Base-by-base conservation (phyloP, 2,888 invertebrate species). In the Acleris emargana region DNA sequence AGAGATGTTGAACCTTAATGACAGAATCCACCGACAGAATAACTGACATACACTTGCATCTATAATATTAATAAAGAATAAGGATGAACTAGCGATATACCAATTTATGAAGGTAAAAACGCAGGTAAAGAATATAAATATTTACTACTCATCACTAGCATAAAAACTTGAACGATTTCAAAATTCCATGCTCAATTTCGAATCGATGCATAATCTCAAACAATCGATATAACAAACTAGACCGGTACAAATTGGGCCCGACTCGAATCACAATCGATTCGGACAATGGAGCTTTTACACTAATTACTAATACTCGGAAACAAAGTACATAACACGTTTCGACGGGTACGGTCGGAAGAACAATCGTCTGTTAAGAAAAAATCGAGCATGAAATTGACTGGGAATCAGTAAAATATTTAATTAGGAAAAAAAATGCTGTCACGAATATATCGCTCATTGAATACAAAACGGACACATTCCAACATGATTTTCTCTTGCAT, bases 241-340 rank as follows among this genome's bases (percentile, higher is more conserved):
- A 75, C 66, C 76, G 71, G 70, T 69, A 75, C 77, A 78, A 82
- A 79, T 70, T 70, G 72, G 73, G 71, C 70, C 78, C 78, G 76
- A 73, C 80, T 75, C 82, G 80, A 84, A 82, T 84, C 74, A 69
- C 71, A 78, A 81, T 83, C 79, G 74, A 74, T 63, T 72, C 76
- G 77, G 80, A 83, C 82, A 82, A 89, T 77, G 53, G n/a, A 55
- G 58, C 58, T 62, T 62, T 59, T 68, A 79, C 80, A 85, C 88
- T 89, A 90, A 89, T 89, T 88, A 89, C 80, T 75, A 77, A 79
- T 66, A 9, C 17, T 57, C 43, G 50, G 64, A 64, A 66, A 66
- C 60, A 61, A 61, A 61, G 66, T 66, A 45, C 61, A 55, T 51
- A 64, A 60, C 43, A 45, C 22, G 32, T 60, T 45, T 28, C 32